phyloP scores from a whole-genome alignment of 2,797 vertebrate genomes.

The Mormyrus hasselquistii region DNA sequence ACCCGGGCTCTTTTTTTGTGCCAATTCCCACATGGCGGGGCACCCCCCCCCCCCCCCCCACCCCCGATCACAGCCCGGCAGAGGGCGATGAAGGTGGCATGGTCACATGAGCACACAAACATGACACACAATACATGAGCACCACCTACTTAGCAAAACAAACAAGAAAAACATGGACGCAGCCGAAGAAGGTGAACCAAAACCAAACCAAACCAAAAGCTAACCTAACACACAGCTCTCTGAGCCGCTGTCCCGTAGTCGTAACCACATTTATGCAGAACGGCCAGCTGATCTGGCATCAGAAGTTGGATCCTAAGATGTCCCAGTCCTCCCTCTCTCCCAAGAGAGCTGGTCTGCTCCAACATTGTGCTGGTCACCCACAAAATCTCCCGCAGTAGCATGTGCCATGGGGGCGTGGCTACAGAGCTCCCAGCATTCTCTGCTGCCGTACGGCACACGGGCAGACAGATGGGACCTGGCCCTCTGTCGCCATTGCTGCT shows the following conservation, averaged over 20 bases:
- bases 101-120: neutral
- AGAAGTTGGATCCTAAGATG: neutral
- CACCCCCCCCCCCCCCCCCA: neutral
- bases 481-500: neutral
- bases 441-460: neutral
- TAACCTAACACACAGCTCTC: neutral
- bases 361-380: neutral
- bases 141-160: neutral
- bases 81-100: neutral
- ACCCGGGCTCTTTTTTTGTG: no score
- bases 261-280: neutral
- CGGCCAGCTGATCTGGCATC: neutral
- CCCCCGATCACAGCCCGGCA: neutral
- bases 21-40: no score
- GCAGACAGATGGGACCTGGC: neutral
- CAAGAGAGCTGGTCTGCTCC: neutral
- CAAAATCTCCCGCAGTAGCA: neutral
- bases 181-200: neutral
- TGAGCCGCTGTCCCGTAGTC: neutral
- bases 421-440: neutral
- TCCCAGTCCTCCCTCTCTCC: neutral
- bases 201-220: neutral
- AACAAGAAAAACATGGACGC: neutral
- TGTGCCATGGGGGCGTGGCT: neutral
- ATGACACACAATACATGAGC: neutral